Base-by-base conservation (phyloP, 2,888 invertebrate genomes). In the Cephalotes varians region DNA sequence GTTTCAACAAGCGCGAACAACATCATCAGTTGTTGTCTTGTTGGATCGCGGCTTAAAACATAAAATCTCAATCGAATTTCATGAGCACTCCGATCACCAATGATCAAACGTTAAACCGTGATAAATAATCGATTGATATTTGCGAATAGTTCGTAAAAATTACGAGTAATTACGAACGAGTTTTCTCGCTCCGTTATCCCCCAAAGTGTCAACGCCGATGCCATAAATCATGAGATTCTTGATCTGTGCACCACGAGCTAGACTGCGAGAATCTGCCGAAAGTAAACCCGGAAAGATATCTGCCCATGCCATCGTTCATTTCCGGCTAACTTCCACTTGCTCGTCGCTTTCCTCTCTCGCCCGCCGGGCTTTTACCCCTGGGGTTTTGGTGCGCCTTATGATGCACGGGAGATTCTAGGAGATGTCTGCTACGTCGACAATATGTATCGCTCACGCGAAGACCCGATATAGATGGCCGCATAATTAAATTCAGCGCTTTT, bases 201-300 rank as follows among this genome's bases (percentile, higher is more conserved):
- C 34, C 40, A 28, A 40, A 56, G 34, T 34, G 44, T 47, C 67
- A 31, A 6, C 28, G 18, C 44, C 18, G 79, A n/a, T 18, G 60
- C 47, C 79, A 80, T 85, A 85, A 85, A 86, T 85, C 84, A 84
- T 49, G 51, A 54, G 64, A 76, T 82, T 49, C 77, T 40, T 49
- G 82, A 77, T 77, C 65, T 58, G 10, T 77, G 65, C 64, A 72
- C 44, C 60, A 37, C 51, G 71, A 56, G 62, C 58, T 49, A 51
- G 58, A 73, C 56, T 2, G 2, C 73, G 67, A 58, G 56, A 87
- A 51, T 60, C 67, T 65, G 74, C 74, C 65, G 85, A 85, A 86
- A 86, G 86, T 86, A 82, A 82, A 85, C 81, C 82, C 84, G 87
- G 82, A 87, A 85, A 87, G 85, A 87, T 87, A 87, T 87, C 87